Conservation (phyloP, 2,797 vertebrate species). For the Siniperca obscura region DNA sequence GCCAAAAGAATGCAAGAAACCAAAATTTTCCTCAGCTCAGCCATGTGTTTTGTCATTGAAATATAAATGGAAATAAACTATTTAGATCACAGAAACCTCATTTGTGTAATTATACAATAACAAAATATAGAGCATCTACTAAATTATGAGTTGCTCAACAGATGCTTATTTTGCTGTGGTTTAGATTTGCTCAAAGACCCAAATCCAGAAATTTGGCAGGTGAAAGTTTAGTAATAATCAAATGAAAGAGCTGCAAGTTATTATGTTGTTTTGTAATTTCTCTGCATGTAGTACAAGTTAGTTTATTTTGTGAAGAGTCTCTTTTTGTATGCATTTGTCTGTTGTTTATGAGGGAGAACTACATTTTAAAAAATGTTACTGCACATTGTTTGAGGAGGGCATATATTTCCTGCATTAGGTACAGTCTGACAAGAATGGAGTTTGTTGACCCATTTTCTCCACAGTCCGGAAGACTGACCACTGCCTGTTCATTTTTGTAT, state of each 20-base stretch:
- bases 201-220: constrained; percentile 7
- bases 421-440: not conserved
- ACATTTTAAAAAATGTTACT: not conserved
- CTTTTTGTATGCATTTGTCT: not conserved
- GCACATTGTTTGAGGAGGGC: not conserved
- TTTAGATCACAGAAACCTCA: constrained; percentile 44
- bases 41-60: constrained; percentile 40
- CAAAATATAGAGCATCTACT: constrained; percentile 33
- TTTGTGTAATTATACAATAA: constrained; percentile 27
- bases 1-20: constrained; percentile 39
- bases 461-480: constrained; percentile 10
- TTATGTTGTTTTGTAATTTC: not conserved
- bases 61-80: constrained; percentile 49
- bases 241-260: not conserved
- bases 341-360: not conserved
- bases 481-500: constrained; percentile 40
- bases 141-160: constrained; percentile 13
- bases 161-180: constrained; percentile 12
- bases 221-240: not conserved
- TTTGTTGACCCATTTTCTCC: constrained; percentile 37
- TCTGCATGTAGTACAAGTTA: not conserved
- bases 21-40: constrained; percentile 28
- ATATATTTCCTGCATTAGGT: constrained; percentile 1
- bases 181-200: not conserved
- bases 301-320: not conserved